These are phyloP conservation scores for Agrotis segetum DNA, from an alignment of 2,888 invertebrate species.

Conservation along the genomic window DNA sequence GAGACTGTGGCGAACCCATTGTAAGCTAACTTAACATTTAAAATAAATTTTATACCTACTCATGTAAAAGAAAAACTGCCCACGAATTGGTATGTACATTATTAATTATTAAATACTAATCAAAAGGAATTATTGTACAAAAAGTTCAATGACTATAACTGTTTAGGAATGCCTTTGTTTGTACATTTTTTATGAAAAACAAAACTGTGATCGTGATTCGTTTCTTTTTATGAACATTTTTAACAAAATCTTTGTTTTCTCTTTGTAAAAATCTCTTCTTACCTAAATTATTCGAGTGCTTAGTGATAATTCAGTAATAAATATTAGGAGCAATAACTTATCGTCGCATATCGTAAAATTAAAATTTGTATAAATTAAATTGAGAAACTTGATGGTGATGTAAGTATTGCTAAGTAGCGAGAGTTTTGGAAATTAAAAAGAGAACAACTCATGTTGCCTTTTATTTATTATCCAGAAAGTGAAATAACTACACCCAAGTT, in stretches of 20 bases:
- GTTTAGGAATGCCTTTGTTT: slow-evolving; percentile 38
- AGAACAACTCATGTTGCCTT: slow-evolving; percentile 62
- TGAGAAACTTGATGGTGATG: slow-evolving; percentile 69
- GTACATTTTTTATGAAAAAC: slow-evolving; percentile 52
- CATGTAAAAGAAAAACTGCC: slow-evolving; percentile 47
- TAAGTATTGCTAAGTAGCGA: slow-evolving; percentile 82
- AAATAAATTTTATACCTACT: slow-evolving; percentile 25
- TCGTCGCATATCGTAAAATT: slow-evolving; percentile 84
- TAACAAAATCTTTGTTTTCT: slow-evolving; percentile 37
- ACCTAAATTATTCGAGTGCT: slow-evolving; percentile 56
- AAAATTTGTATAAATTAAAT: slow-evolving; percentile 77
- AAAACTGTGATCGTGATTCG: slow-evolving; percentile 66
- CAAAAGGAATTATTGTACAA: slow-evolving; percentile 66
- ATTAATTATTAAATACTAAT: slow-evolving; percentile 18
- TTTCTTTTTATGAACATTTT: slow-evolving; percentile 63
- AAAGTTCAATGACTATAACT: slow-evolving; percentile 41
- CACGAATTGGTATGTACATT: slow-evolving; percentile 49
- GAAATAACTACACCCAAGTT: background rate
- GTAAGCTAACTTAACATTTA: slow-evolving; percentile 11
- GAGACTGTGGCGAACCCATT: slow-evolving; percentile 45
- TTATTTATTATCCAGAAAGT: slow-evolving; percentile 36
- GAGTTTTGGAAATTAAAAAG: slow-evolving; percentile 83
- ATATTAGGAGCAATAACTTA: slow-evolving; percentile 83
- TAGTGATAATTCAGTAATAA: slow-evolving; percentile 60
- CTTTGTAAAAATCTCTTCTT: slow-evolving; percentile 43